These are phyloP conservation scores for Karalla daura DNA, from an alignment of 2,797 vertebrate genomes.

Conservation along the genomic window DNA sequence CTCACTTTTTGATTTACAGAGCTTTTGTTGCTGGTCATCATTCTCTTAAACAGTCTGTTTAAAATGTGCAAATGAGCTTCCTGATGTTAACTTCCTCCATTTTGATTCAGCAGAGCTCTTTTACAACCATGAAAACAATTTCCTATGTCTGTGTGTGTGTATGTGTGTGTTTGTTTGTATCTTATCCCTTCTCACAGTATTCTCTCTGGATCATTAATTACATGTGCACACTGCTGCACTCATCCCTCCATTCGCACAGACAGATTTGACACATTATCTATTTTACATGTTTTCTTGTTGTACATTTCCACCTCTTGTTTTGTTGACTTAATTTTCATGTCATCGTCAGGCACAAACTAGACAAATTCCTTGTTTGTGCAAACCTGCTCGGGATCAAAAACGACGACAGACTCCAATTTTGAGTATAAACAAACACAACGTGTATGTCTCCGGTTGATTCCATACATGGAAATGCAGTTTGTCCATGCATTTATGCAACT, in stretches of 20 bases:
- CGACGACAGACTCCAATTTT: too few relatives aligned
- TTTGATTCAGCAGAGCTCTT: conserved; percentile 9
- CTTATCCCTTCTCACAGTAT: too few relatives aligned
- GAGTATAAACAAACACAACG: conserved; percentile 1
- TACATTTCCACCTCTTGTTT: too few relatives aligned
- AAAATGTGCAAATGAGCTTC: conserved; percentile 67
- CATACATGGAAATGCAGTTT: conserved; percentile 28
- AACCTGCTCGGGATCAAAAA: too few relatives aligned
- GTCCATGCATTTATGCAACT: conserved; percentile 12
- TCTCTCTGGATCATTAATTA: too few relatives aligned
- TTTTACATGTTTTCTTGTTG: too few relatives aligned
- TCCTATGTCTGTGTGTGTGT: neutral
- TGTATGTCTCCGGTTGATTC: conserved; percentile 2
- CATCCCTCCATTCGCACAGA: too few relatives aligned
- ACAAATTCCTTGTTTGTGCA: too few relatives aligned
- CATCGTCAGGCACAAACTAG: too few relatives aligned
- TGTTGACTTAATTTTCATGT: too few relatives aligned
- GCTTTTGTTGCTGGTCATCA: conserved; percentile 61
- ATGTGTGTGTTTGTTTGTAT: neutral
- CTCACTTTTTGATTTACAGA: conserved; percentile 65
- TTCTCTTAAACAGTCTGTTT: conserved; percentile 65
- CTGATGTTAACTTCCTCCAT: conserved; percentile 53
- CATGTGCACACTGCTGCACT: neutral
- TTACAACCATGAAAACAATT: conserved; percentile 13
- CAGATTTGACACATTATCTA: too few relatives aligned